Evolutionary conservation across 2,888 invertebrate genomes (phyloP), one percentile per base, ranked within the genome.

Genomic region (Zhengitettix transpicula): DNA sequence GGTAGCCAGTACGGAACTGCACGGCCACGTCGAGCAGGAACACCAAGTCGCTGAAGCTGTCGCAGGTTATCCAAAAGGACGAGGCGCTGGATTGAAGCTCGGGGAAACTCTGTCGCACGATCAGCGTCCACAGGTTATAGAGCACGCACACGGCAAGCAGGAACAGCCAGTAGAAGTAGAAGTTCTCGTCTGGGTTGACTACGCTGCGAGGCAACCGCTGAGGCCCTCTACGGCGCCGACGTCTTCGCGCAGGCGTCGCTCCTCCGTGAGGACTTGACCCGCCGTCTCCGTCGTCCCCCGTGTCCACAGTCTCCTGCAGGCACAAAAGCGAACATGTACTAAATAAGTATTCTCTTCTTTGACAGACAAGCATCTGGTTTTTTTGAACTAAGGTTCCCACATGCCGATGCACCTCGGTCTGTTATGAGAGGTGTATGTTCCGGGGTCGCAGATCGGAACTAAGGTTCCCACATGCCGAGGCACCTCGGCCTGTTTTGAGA

Each of bases 91-190:
- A 79, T 79, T 89, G 89, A 63, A 96, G 79, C 72, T 95, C 95
- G 28, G 93, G 91, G 73, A 96, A 89, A 71, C 94, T 94, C 74
- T 96, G 92, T 59, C 96, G 81, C 54, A 94, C 95, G 67, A 96
- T 96, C 64, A 93, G 80, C 42, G 95, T 90, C 96, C 96, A 96
- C 66, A 94, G 80, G 76, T 96, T 96, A 76, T 96, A 96, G 62
- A 96, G 81, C 67, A 95, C 90, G 72, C 92, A 91, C 65, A 85
- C 73, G 56, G 95, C 93, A 67, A 94, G 81, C 64, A 93, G 74
- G 80, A 91, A 86, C 67, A 96, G 76, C 96, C 96, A 96, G 74
- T 93, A 89, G 77, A 94, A 96, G 78, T 93, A 93, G 75, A 93
- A 89, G 74, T 91, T 93, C 70, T 93, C 93, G 75, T 96, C 94